Base-by-base conservation (phyloP, 2,888 invertebrate genomes). In the Xestia ashworthii region DNA sequence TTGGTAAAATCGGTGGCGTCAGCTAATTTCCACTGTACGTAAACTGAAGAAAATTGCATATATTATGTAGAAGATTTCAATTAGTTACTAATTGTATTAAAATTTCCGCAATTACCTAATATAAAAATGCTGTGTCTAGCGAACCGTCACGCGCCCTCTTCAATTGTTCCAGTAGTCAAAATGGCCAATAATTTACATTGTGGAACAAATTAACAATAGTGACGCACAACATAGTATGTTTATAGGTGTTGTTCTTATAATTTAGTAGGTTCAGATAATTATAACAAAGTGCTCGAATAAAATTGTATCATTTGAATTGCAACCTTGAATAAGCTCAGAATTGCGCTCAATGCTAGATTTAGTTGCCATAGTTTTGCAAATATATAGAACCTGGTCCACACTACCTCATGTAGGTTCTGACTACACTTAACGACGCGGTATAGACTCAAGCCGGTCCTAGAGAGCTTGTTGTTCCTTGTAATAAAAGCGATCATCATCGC, bases 101-200 rank as follows among this genome's bases (percentile, higher is more conserved):
- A 46, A 73, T 58, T 58, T 66, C 55, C 5, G 22, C 44, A 38
- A n/a, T n/a, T 62, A 73, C 16, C n/a, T 32, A 44, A 58, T 50
- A 41, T 71, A 62, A 14, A 55, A 71, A 25, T 64, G 44, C 6
- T 76, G 78, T 87, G 78, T 79, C 86, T 71, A 32, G 9, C 32
- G 60, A 72, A 70, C 68, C 55, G 75, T 78, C 32, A 32, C 32
- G 32, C 32, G 32, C 3, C 22, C 22, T 72, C 41, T 60, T 69
- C 53, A 72, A 74, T 79, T 83, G 66, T 79, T 82, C 74, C 78
- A 82, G 22, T 82, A 76, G 78, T 76, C 22, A 68, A 60, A 67
- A 84, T 53, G 85, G 89, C 89, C 89, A 90, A 90, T 90, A 89
- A 88, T 90, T 87, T 91, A 90, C 84, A 88, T 90, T 89, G 75